Base-by-base conservation (phyloP, 2,888 invertebrate species). In the Calliopum simillimum region DNA sequence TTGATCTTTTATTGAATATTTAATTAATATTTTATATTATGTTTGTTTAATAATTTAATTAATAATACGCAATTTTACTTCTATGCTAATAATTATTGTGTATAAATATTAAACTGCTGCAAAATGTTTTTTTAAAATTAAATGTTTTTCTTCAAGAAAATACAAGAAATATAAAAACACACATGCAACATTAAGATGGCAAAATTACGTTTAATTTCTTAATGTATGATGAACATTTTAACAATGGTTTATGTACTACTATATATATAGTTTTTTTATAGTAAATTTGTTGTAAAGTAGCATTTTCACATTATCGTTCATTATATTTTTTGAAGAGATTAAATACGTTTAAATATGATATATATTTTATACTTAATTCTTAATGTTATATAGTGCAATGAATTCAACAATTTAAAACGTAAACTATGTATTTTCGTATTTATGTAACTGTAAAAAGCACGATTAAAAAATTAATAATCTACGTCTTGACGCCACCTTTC, bases 1-100 rank as follows among this genome's bases (percentile, higher is more conserved):
- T 59, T 23, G 23, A 14, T 56, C 14, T 33, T 56, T 23, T 66
- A 64, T 64, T 64, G 64, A 53, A 53, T 64, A 64, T 66, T 66
- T n/a, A 55, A 16, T 65, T 53, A 55, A 65, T 65, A 65, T 53
- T 65, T 46, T 8, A 62, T 62, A 62, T 44, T 62, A 25, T 56
- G 19, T 1, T 33, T 33, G 46, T 61, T 61, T 46, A 44, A 53
- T 64, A 53, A 66, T 21, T 66, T 66, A 66, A 46, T 61, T 61
- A 61, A 61, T 61, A 61, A 66, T 66, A 56, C 25, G 55, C 56
- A 62, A 16, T 21, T 25, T 53, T 64, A 53, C 43, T 51, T 33
- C 16, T 51, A 64, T 23, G 53, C 5, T n/a, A 53, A 53, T 53
- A n/a, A 21, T 62, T 21, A 23, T 14, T 63, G 19, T 16, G n/a